These are phyloP conservation scores for Cepaea hortensis DNA, from an alignment of 2,888 invertebrate species.

Conservation along the genomic window DNA sequence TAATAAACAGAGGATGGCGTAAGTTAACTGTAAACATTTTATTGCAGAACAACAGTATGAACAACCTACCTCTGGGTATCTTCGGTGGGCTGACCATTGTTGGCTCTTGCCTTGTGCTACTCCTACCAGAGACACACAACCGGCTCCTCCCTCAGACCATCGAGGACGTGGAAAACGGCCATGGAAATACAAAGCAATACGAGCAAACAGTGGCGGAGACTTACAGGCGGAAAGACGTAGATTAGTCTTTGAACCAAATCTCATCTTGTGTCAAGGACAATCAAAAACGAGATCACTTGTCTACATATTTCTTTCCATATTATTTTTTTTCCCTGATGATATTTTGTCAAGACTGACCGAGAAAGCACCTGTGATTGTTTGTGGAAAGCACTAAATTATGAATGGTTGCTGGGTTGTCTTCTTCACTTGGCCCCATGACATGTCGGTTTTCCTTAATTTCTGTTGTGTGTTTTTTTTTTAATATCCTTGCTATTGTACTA, in stretches of 20 bases:
- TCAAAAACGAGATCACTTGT: too few species aligned
- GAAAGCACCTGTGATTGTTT: too few species aligned
- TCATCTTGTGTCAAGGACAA: too few species aligned
- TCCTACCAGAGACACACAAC: slow-evolving; percentile 67
- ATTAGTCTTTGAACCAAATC: neutral
- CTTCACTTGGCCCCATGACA: too few species aligned
- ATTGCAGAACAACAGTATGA: slow-evolving; percentile 59
- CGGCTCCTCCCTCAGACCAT: slow-evolving; percentile 62
- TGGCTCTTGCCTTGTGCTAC: slow-evolving; percentile 59
- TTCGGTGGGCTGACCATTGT: slow-evolving; percentile 64
- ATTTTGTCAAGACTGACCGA: too few species aligned
- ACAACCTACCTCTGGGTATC: slow-evolving; percentile 59
- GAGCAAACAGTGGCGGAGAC: neutral
- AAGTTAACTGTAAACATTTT: neutral
- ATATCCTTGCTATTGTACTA: too few species aligned
- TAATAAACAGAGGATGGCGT: neutral
- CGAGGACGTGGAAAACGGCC: slow-evolving; percentile 44
- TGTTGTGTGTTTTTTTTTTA: too few species aligned
- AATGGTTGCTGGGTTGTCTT: too few species aligned
- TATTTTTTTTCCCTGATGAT: too few species aligned
- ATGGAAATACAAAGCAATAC: neutral
- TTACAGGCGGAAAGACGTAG: neutral
- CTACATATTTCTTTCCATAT: too few species aligned
- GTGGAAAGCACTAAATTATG: too few species aligned
- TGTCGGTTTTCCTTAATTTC: too few species aligned